Base-by-base conservation (phyloP, 2,888 invertebrate genomes). In the Oxyteleia sp. region DNA sequence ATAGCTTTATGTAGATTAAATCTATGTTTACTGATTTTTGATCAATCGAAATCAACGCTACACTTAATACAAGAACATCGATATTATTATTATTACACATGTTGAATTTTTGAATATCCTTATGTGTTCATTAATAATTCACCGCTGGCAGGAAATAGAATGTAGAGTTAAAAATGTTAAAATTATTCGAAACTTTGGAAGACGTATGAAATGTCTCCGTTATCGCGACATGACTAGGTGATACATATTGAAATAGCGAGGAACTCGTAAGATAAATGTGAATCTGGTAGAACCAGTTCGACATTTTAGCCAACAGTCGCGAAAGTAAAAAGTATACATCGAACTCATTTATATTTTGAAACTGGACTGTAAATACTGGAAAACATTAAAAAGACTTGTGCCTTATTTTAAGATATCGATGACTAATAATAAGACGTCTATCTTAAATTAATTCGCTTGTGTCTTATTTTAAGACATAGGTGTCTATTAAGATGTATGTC, bases 181-280 rank as follows among this genome's bases (percentile, higher is more conserved):
- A 68, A 43, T 68, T 68, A 68, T 68, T 68, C 68, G 26, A 26
- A 15, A 49, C 16, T 41, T 66, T 16, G 13, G 45, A 38, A 68
- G 29, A 68, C 45, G 41, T 45, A 55, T 68, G 29, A 68, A 68
- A 68, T 16, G 26, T 55, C 23, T 55, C 45, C 20, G 41, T 41
- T 41, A 15, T 41, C 41, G 13, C 41, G 13, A 45, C 32, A 68
- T 45, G 29, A 68, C 66, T 53, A 29, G 23, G 45, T 55, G 43
- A 55, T 55, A 45, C 55, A 45, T 68, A 68, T 55, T 68, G 55
- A 43, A 68, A 51, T 64, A 38, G 35, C 35, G 32, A 64, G 45
- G 20, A 18, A 41, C 23, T 41, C 43, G 16, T 3, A 53, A 68
- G 41, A 51, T 51, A 51, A 20, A 66, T 41, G 38, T 66, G 29